phyloP scores from a whole-genome alignment of 2,888 invertebrate genomes.

The Drosophila leonis region DNA sequence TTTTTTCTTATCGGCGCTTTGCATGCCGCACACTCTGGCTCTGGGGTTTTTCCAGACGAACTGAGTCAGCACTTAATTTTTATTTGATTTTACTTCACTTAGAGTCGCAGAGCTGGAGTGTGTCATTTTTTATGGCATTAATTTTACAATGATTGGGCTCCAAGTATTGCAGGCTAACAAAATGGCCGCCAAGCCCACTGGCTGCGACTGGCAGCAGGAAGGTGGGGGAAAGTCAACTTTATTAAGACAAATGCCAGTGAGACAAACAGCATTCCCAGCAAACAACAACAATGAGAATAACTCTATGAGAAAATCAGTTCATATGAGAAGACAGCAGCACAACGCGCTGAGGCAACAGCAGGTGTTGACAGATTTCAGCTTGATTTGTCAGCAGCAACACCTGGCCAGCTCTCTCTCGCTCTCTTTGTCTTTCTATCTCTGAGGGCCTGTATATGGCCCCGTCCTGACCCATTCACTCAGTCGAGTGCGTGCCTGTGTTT shows the following conservation, averaged over 20 bases:
- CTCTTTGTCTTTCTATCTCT: background rate
- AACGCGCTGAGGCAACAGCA: slow-evolving; percentile 39
- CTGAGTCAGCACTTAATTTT: slow-evolving; percentile 79
- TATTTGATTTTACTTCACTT: slow-evolving; percentile 71
- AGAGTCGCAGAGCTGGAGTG: slow-evolving; percentile 18
- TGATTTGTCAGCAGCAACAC: slow-evolving; percentile 20
- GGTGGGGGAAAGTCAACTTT: slow-evolving; percentile 42
- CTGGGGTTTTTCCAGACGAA: slow-evolving; percentile 59
- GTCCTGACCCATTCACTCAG: slow-evolving; percentile 4
- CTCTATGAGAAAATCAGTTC: slow-evolving; percentile 45
- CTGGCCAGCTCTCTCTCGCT: background rate
- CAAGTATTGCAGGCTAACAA: background rate
- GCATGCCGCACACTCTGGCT: slow-evolving; percentile 64
- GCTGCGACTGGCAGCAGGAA: background rate
- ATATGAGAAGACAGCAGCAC: slow-evolving; percentile 18
- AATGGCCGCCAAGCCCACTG: slow-evolving; percentile 16
- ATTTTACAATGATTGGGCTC: slow-evolving; percentile 69
- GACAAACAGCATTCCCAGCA: slow-evolving; percentile 1
- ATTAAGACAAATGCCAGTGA: slow-evolving; percentile 64
- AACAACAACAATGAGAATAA: slow-evolving; percentile 32
- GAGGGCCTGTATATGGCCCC: background rate
- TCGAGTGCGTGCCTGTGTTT: slow-evolving; percentile 39
- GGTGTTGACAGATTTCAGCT: slow-evolving; percentile 63
- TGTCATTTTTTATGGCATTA: slow-evolving; percentile 71
- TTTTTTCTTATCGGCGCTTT: slow-evolving; percentile 71